Conservation (phyloP, 2,797 vertebrate species). For the Yasuhikotakia modesta region DNA sequence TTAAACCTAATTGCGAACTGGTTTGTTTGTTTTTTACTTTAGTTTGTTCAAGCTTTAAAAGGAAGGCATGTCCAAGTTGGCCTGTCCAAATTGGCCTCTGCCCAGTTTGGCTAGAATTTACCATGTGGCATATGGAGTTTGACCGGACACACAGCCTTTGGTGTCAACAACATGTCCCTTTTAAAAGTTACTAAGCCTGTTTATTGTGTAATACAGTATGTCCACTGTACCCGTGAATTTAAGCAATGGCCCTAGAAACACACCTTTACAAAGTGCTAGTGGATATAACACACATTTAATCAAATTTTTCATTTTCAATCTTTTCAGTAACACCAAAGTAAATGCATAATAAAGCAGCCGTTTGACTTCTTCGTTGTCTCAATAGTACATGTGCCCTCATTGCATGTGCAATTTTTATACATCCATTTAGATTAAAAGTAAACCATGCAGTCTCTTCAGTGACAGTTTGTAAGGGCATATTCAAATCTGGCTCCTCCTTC, state of each 20-base stretch:
- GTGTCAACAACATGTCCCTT: neutral
- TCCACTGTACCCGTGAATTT: neutral
- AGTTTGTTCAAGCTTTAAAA: neutral
- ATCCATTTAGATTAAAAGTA: neutral
- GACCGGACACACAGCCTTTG: neutral
- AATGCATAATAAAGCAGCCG: neutral
- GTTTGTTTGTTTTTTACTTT: neutral
- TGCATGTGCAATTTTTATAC: neutral
- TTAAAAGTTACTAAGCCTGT: neutral
- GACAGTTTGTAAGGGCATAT: too few species aligned
- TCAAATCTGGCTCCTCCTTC: too few species aligned
- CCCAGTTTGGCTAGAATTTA: conserved; percentile 8
- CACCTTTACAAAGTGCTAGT: neutral
- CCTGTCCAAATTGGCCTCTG: neutral
- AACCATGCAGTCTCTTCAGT: too few species aligned
- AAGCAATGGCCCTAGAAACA: neutral
- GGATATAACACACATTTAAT: neutral
- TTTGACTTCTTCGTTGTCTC: neutral
- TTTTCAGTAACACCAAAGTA: neutral
- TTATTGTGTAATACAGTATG: neutral
- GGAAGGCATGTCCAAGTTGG: neutral
- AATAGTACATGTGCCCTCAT: neutral
- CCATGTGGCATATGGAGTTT: neutral
- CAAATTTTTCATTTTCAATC: neutral
- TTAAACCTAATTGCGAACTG: neutral